A percentile compares a stretch with the other conserved stretches of the same genome.
phyloP scores from a whole-genome alignment of 2,888 invertebrate genomes.

The Neocrepidodera transversa region DNA sequence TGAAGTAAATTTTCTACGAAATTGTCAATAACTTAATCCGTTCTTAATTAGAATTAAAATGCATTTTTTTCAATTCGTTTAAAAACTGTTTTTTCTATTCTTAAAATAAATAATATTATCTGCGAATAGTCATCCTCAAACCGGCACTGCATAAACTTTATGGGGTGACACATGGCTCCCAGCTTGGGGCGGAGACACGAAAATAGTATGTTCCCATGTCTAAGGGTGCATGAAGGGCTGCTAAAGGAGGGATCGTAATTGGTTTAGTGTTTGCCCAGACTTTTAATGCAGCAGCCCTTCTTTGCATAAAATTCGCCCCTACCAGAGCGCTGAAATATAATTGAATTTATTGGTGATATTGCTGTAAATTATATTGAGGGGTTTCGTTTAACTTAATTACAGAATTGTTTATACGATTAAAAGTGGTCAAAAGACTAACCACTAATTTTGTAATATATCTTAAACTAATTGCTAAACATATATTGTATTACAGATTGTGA shows the following conservation, averaged over 20 bases:
- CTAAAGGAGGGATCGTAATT: slow-evolving; percentile 49
- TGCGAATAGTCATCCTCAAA: neutral
- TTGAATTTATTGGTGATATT: slow-evolving; percentile 8
- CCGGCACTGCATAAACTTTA: neutral
- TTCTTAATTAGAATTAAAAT: too few relatives aligned
- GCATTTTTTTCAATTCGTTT: too few relatives aligned
- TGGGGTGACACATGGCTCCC: slow-evolving; percentile 46
- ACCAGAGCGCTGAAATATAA: slow-evolving; percentile 23
- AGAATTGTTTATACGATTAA: neutral
- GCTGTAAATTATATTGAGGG: too few relatives aligned
- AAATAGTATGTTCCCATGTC: slow-evolving; percentile 41
- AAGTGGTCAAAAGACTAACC: too few relatives aligned
- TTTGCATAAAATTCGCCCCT: slow-evolving; percentile 42
- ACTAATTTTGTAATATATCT: too few relatives aligned
- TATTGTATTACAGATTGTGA: too few relatives aligned
- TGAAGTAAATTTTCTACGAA: too few relatives aligned
- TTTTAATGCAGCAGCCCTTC: slow-evolving; percentile 43
- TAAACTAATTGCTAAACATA: too few relatives aligned
- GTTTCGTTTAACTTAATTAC: too few relatives aligned
- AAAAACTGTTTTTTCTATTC: too few relatives aligned
- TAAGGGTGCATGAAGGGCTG: slow-evolving; percentile 44
- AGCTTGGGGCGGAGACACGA: slow-evolving; percentile 41
- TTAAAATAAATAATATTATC: too few relatives aligned
- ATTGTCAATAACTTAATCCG: too few relatives aligned
- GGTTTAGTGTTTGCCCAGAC: slow-evolving; percentile 45